A percentile compares a stretch with the other conserved stretches of the same genome.
These are phyloP conservation scores for Acanthisitta chloris DNA, from an alignment of 2,113 vertebrate species.

Conservation along the genomic window DNA sequence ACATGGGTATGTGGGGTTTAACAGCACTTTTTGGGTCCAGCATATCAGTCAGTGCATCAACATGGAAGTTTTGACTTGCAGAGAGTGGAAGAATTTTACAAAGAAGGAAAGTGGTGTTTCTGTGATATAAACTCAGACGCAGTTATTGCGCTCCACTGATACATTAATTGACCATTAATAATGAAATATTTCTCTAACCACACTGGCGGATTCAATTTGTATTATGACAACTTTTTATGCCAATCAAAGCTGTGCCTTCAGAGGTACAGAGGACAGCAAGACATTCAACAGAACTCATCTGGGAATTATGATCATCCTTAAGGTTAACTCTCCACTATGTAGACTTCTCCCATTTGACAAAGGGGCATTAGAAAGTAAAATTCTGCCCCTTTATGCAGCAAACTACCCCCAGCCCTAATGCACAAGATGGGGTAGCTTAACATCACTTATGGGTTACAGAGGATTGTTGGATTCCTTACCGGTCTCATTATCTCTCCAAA, in stretches of 20 bases:
- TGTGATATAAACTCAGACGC: conserved; percentile 12
- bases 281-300: background rate
- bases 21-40: background rate
- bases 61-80: background rate
- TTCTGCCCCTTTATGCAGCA: background rate
- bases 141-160: background rate
- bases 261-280: background rate
- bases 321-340: background rate
- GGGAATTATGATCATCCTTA: background rate
- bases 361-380: background rate
- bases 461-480: background rate
- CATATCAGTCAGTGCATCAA: background rate
- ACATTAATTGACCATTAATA: background rate
- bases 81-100: conserved; percentile 59
- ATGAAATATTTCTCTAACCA: background rate
- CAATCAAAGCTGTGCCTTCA: background rate
- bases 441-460: background rate
- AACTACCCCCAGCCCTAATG: background rate
- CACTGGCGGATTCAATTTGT: background rate
- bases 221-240: background rate
- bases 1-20: accelerated
- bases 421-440: background rate
- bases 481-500: background rate
- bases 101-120: conserved; percentile 60
- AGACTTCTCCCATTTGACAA: background rate